Evolutionary conservation across 2,113 vertebrate genomes (phyloP), one percentile per base, ranked within the genome.

Genomic region (Rafetus swinhoei): DNA sequence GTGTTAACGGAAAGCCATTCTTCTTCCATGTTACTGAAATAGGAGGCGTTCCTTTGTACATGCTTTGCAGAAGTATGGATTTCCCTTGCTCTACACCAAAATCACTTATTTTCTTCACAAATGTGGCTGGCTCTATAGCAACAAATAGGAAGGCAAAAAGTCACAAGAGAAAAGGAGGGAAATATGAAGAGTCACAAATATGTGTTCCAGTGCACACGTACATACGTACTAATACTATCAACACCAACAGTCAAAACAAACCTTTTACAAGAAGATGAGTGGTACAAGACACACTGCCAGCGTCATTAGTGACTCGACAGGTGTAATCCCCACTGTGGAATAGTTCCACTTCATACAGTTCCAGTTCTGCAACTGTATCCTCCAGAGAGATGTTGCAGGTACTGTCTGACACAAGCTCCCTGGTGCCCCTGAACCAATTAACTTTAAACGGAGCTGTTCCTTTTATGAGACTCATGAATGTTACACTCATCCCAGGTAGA

Each of bases 181-280:
- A n/a, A 45, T 32, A 50, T 27, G 14, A 32, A 5, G 22, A 79
- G 25, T 32, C 53, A 29, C 22, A 5, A 15, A 59, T 55, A 4
- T 79, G 18, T 89, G 54, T 24, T 54, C 53, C 7, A 19, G 45
- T 57, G 24, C 52, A 60, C 35, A 80, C 29, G 57, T 0, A 1
- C 35, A 84, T 29, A 56, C 3, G 62, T 19, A 53, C 21, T 4
- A 25, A 94, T 87, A 25, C 57, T 59, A 59, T 59, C 55, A 65
- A 24, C 10, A 86, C 45, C 22, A 4, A 21, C n/a, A 53, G 84
- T 82, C 89, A 69, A 39, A 65, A 98, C 99, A 93, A 97, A 99
- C 99, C 99, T 99, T 99, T 99, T 91, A 99, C 98, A 96, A 98
- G 98, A 85, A 99, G 99, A 57, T 98, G 98, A 6, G 98, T 98